Evolutionary conservation across 2,113 vertebrate genomes (phyloP).

Genomic region (Semicossyphus pulcher): DNA sequence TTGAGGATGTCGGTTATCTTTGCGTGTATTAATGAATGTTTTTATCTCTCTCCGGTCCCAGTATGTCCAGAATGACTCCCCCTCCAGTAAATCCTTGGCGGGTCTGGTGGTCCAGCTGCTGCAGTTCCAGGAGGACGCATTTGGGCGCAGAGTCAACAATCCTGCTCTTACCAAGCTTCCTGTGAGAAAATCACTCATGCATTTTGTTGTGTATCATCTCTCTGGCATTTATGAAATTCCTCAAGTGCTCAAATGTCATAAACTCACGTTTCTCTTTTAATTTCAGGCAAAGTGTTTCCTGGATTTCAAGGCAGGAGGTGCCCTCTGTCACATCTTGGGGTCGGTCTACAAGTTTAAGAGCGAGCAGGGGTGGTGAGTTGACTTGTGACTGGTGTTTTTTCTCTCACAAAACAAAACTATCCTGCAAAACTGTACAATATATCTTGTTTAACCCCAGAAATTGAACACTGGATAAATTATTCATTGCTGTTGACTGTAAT

Average conservation of each 20-base stretch:
- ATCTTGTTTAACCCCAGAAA: neutral
- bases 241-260: neutral
- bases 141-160: conserved; percentile 97
- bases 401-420: too few relatives aligned
- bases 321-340: conserved; percentile 96
- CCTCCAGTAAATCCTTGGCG: conserved; percentile 93
- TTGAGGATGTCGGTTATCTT: too few relatives aligned
- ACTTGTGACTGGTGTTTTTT: neutral
- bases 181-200: conserved; percentile 81
- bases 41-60: conserved; percentile 60
- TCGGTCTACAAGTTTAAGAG: conserved; percentile 98
- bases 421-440: neutral
- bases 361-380: conserved; percentile 97
- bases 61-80: conserved; percentile 97
- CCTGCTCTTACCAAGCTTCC: conserved; percentile 98
- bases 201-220: neutral
- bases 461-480: neutral
- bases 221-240: neutral
- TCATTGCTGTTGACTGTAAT: neutral
- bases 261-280: neutral
- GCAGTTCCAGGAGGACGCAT: conserved; percentile 98
- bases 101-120: conserved; percentile 95
- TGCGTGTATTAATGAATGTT: neutral
- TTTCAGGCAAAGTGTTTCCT: conserved; percentile 95
- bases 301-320: conserved; percentile 97